Conservation (phyloP, 2,888 invertebrate species). For the Amphipoea lucens region DNA sequence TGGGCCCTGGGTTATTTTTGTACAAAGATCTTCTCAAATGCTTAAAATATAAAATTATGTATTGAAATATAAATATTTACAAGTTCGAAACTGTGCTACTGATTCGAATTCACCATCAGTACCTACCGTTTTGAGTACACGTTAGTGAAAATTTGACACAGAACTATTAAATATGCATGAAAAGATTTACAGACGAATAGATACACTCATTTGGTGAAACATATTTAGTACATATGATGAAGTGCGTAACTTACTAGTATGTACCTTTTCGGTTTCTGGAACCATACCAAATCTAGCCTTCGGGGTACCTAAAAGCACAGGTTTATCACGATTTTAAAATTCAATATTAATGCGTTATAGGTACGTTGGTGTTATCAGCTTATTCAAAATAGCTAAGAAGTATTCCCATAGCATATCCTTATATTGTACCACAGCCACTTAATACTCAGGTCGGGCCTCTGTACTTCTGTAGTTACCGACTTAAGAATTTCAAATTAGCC, state of each 20-base stretch:
- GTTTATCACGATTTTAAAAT: background rate
- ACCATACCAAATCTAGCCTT: background rate
- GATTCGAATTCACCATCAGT: background rate
- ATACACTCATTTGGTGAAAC: background rate
- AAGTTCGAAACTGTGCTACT: background rate
- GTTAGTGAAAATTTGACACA: background rate
- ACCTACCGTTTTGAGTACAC: background rate
- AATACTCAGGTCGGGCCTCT: constrained; percentile 55
- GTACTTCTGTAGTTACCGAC: constrained; percentile 62
- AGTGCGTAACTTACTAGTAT: background rate
- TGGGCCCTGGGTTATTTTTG: background rate
- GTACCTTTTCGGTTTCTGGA: background rate
- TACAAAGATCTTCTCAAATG: background rate
- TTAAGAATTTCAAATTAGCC: constrained; percentile 72
- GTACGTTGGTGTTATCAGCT: constrained; percentile 6
- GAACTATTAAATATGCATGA: background rate
- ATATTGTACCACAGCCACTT: constrained; percentile 48
- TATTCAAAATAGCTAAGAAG: constrained; percentile 42
- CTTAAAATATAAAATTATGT: background rate
- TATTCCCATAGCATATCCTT: constrained; percentile 45
- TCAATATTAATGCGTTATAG: constrained; percentile 8
- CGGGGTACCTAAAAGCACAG: background rate
- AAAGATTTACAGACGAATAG: constrained; percentile 3
- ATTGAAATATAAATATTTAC: background rate
- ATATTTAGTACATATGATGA: background rate